Base-by-base conservation (phyloP, 2,888 invertebrate species). In the Julus scandinavius region DNA sequence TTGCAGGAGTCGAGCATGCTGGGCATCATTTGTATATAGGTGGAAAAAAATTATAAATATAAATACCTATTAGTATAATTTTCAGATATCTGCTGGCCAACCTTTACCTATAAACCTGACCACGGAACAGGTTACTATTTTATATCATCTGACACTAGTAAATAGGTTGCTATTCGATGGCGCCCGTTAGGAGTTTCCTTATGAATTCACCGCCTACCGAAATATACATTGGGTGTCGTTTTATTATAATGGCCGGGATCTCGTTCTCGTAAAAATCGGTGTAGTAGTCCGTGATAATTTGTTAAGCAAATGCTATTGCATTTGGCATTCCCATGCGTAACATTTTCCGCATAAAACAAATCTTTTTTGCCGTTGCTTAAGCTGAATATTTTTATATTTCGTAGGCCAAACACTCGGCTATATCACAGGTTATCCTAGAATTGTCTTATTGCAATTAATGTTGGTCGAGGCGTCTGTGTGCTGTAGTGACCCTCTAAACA, bases 21-120 rank as follows among this genome's bases (percentile, higher is more conserved):
- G 63, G 63, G 63, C 63, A n/a, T 63, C n/a, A 20, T 63, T 63
- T 63, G 63, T 63, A 63, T 63, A 63, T 63, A 63, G 20, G 63
- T 63, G 63, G 63, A 20, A 63, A 63, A 63, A n/a, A 20, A n/a
- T n/a, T 63, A 63, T 63, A 63, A 63, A n/a, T 63, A 63, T 63
- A 63, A n/a, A 63, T 63, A 63, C 63, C 17, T 63, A 63, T 63
- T 17, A 63, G n/a, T 63, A 63, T n/a, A 63, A 63, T n/a, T 63
- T 7, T 6, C 63, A 63, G 4, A 63, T 63, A 63, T 63, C 63
- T 20, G 63, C 63, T 63, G 63, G 63, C n/a, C 63, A 63, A 63
- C 63, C 45, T 20, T 63, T 63, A 63, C 63, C 63, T 63, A 20
- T 63, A 29, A n/a, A 20, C 63, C 7, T n/a, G 20, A 20, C 20